phyloP scores from a whole-genome alignment of 2,113 vertebrate species.

The Pitta sordida region DNA sequence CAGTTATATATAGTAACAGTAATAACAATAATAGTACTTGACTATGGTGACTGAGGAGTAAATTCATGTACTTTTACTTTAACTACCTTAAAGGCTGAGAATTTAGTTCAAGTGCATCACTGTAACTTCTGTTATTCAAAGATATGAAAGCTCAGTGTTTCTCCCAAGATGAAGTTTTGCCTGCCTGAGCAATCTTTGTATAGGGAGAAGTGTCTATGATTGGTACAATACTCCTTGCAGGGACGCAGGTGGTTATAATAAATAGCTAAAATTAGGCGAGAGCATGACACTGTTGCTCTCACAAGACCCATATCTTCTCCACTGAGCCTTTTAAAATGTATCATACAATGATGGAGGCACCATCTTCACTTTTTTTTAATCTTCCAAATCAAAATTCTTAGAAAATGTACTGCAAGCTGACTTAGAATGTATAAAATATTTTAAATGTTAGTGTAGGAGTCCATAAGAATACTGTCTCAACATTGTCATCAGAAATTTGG shows the following conservation, averaged over 20 bases:
- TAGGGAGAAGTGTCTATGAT: background rate
- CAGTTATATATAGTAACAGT: background rate
- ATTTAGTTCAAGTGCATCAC: background rate
- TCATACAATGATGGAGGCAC: background rate
- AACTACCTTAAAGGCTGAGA: background rate
- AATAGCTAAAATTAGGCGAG: background rate
- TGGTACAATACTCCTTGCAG: background rate
- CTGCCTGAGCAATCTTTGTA: background rate
- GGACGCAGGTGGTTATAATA: background rate
- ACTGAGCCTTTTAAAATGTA: background rate
- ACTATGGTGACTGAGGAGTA: background rate
- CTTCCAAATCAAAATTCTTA: background rate
- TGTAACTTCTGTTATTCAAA: background rate
- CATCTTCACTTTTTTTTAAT: background rate
- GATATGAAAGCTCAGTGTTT: background rate
- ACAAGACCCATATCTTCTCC: background rate
- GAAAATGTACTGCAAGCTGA: background rate
- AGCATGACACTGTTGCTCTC: background rate
- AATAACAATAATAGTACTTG: too few species aligned
- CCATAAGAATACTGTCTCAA: too few species aligned
- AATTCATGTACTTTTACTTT: background rate
- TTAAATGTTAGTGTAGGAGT: too few species aligned
- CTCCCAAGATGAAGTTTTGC: background rate
- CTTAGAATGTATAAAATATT: background rate
- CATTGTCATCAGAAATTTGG: too few species aligned